Conservation (phyloP, 2,888 invertebrate species). For the Ferrisia virgata region DNA sequence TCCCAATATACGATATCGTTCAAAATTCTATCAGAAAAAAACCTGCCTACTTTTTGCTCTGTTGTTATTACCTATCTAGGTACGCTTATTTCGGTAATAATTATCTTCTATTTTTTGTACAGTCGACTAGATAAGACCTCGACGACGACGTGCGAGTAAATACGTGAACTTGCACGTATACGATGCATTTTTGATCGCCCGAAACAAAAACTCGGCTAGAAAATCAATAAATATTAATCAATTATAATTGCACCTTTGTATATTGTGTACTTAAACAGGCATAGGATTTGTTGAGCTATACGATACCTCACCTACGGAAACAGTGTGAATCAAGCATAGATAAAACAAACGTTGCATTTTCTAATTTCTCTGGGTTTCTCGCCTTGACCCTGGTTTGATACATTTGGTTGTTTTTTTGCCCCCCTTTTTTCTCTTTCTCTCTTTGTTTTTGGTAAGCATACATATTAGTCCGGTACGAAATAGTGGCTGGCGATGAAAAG, state of each 20-base stretch:
- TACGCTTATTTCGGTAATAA: background rate
- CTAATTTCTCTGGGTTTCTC: background rate
- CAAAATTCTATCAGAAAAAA: no score
- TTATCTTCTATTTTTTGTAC: no score
- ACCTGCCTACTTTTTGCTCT: no score
- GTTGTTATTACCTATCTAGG: no score
- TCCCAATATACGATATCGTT: no score
- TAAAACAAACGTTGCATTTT: background rate
- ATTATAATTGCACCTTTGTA: background rate
- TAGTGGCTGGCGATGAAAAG: background rate
- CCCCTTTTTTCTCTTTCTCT: background rate
- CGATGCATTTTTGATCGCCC: background rate
- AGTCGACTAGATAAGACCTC: no score
- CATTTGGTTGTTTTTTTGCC: background rate
- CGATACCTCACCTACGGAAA: no score
- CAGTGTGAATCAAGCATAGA: background rate
- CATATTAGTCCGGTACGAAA: background rate
- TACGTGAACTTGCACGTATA: background rate
- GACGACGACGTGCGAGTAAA: background rate
- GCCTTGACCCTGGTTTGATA: background rate
- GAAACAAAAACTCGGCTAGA: background rate
- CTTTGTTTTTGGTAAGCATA: background rate
- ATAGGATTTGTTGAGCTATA: background rate
- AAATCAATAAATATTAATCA: conserved; percentile 28
- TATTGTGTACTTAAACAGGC: background rate